Conservation (phyloP, 64 coral and sea anemone genomes). For the Montipora cactus region DNA sequence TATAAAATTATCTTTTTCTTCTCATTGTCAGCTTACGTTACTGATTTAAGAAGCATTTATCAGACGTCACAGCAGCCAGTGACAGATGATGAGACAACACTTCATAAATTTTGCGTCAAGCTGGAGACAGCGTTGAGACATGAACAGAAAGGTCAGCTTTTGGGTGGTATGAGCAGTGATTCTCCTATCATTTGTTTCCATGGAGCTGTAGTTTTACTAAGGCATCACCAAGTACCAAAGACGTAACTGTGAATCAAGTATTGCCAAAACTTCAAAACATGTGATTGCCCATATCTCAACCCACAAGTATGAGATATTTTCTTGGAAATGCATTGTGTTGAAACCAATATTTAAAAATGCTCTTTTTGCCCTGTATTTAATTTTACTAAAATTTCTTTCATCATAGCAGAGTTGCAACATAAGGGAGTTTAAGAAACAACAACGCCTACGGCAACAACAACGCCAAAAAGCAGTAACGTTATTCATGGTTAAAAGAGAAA, state of each 20-base stretch:
- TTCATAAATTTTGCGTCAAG: slow-evolving; percentile 99
- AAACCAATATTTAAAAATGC: too few relatives aligned
- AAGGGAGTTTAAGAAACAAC: too few relatives aligned
- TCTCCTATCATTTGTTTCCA: neutral
- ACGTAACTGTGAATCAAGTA: neutral
- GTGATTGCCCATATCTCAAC: too few relatives aligned
- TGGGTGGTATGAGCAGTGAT: neutral
- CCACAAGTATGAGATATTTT: too few relatives aligned
- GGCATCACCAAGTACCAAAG: neutral
- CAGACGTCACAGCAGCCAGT: slow-evolving; percentile 76
- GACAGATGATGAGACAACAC: slow-evolving; percentile 88
- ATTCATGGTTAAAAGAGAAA: too few relatives aligned
- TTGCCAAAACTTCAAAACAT: too few relatives aligned
- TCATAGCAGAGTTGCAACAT: too few relatives aligned
- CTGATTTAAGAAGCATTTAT: slow-evolving; percentile 74
- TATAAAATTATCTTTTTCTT: neutral
- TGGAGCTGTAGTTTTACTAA: neutral
- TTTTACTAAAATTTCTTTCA: too few relatives aligned
- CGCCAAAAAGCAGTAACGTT: too few relatives aligned
- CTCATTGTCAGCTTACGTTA: slow-evolving; percentile 60
- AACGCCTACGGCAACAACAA: too few relatives aligned
- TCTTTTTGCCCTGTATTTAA: too few relatives aligned
- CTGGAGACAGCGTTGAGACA: slow-evolving; percentile 94
- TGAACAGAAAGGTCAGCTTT: slow-evolving; percentile 65
- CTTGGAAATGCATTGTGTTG: too few relatives aligned